Percentiles rank a stretch among this genome's conserved stretches.
Evolutionary conservation across 1,140 invertebrate genomes (phyloP).

Genomic region (Drosophila parvula): DNA sequence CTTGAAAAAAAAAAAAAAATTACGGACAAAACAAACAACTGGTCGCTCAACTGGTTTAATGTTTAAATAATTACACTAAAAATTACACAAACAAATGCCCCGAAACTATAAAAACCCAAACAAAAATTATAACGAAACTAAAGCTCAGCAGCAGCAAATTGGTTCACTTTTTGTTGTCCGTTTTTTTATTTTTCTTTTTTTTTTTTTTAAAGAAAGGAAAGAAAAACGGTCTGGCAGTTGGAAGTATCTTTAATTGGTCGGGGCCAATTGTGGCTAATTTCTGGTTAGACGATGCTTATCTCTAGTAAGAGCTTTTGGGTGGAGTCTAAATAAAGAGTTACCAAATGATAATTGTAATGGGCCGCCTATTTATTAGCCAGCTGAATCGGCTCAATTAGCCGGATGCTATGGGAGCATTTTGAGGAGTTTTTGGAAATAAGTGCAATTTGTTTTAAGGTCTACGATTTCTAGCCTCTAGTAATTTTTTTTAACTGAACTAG

Average conservation of each 20-base stretch:
- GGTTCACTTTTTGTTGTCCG: conserved; percentile 33
- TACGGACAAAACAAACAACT: conserved; percentile 38
- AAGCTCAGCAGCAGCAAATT: conserved; percentile 46
- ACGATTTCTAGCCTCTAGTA: background rate
- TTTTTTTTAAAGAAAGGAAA: conserved; percentile 10
- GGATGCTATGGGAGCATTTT: background rate
- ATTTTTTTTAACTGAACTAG: too few relatives aligned
- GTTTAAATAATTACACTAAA: conserved; percentile 78
- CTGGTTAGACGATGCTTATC: conserved; percentile 43
- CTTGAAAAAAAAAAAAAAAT: conserved; percentile 29
- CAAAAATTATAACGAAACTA: conserved; percentile 71
- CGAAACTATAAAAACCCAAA: conserved; percentile 53
- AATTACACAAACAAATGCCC: conserved; percentile 55
- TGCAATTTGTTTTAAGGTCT: conserved; percentile 11
- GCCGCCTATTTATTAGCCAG: conserved; percentile 41
- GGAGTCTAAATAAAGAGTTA: conserved; percentile 45
- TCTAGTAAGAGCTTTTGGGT: conserved; percentile 32
- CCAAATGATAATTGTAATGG: conserved; percentile 51
- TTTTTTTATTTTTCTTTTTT: conserved; percentile 16
- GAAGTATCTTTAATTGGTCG: conserved; percentile 44
- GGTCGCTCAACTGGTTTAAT: conserved; percentile 68
- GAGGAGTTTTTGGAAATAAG: conserved; percentile 3
- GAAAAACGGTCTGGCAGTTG: conserved; percentile 16
- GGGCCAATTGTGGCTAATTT: conserved; percentile 49
- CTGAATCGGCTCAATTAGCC: conserved; percentile 20